Base-by-base conservation (phyloP, 1,140 invertebrate genomes). In the Zaprionus nigranus region DNA sequence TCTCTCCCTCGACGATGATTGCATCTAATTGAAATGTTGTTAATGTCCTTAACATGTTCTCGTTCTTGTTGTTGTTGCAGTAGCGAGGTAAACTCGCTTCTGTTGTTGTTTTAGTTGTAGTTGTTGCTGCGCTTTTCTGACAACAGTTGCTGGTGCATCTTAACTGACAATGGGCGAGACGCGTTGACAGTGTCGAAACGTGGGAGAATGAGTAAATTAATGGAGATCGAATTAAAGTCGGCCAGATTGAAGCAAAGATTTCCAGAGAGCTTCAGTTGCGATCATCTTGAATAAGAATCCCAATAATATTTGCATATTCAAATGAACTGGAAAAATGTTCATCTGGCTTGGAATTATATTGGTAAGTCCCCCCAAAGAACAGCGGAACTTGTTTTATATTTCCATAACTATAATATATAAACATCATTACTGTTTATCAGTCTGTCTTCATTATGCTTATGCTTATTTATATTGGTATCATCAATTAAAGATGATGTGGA, bases 1-100 rank as follows among this genome's bases (percentile, higher is more conserved):
- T n/a, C 28, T 13, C 22, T 30, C 22, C 22, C n/a, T 13, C 20
- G 49, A 9, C 68, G 66, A 76, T 87, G 84, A 90, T 90, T 90
- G 73, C 79, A 82, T 70, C 53, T 82, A 90, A 90, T 90, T 90
- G 85, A 85, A 90, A 90, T 90, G 86, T 85, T 90, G 85, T 85
- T 90, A 74, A 85, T 90, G 85, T 90, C 85, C 85, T 90, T 90
- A 90, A 78, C 79, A 75, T 85, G 62, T 67, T 66, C 54, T 66
- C 34, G 46, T 24, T 51, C 30, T 22, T 43, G 61, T 40, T 73
- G 49, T 49, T 20, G 11, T 49, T 49, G 40, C 60, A 61, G 26
- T 77, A n/a, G 40, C 57, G 43, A 74, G 63, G 62, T 59, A 78
- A 69, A 68, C 64, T 38, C 40, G 65, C 51, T 75, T 73, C 34